These are phyloP conservation scores for Hecatera dysodea DNA, from an alignment of 2,888 invertebrate species.

Conservation along the genomic window DNA sequence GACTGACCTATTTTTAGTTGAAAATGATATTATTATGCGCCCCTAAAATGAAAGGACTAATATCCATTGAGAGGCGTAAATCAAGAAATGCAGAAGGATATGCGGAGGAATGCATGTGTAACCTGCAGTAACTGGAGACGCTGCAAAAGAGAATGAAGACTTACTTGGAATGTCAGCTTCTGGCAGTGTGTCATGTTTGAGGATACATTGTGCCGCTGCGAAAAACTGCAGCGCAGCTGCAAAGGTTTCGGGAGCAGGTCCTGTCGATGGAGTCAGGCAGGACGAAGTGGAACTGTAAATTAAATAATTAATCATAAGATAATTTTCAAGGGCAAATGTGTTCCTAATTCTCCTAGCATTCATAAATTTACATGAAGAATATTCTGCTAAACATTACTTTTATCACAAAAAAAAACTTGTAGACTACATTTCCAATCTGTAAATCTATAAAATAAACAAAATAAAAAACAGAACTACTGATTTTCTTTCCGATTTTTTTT, in stretches of 20 bases:
- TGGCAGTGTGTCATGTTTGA: not conserved
- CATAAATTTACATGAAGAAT: no score
- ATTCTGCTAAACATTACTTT: not conserved
- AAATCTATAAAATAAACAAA: not conserved
- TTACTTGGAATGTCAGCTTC: constrained; percentile 10
- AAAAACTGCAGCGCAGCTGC: constrained; percentile 12
- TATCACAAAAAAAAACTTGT: not conserved
- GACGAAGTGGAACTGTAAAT: not conserved
- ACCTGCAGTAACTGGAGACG: not conserved
- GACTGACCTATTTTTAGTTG: no score
- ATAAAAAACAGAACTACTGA: not conserved
- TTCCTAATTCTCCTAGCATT: not conserved
- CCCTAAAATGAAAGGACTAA: not conserved
- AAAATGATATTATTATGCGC: no score
- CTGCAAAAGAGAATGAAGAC: not conserved
- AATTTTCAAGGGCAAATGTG: not conserved
- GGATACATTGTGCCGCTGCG: not conserved
- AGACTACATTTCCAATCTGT: not conserved
- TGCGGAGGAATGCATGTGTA: not conserved
- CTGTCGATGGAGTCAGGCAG: constrained; percentile 1
- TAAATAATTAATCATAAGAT: not conserved
- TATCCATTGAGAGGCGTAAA: not conserved
- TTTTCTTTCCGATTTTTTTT: not conserved
- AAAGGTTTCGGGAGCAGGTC: not conserved
- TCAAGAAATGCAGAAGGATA: not conserved